Evolutionary conservation across 1,140 invertebrate genomes (phyloP), one percentile per base, ranked within the genome.

Genomic region (Globodera rostochiensis): DNA sequence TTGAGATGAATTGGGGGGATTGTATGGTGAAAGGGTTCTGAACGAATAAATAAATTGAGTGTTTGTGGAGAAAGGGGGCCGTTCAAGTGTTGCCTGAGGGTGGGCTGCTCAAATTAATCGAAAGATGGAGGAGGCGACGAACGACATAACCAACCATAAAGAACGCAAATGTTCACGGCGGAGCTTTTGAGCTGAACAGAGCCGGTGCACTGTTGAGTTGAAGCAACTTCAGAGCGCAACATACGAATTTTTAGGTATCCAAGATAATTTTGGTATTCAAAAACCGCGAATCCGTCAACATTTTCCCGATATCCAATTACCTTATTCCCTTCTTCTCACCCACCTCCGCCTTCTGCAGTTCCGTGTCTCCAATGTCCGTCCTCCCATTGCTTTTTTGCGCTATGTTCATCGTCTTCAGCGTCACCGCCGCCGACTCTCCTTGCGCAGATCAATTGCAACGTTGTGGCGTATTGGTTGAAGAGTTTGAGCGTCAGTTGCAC

Each of bases 401-500:
- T 21, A 5, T 71, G 7, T 45, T 36, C 36, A 7, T 19, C 19
- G 13, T 5, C 19, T 64, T 2, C 19, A 19, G 15, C 21, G 66
- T 7, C 15, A 19, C 3, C 2, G 66, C 76, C 50, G 8, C 36
- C 19, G 50, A 84, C 8, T 86, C 86, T 19, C 84, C 86, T 4
- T 86, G 85, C 74, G 84, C 86, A 36, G 85, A 86, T 45, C 85
- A 86, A 74, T 53, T 82, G 13, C 85, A 86, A 45, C 66, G 80
- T 36, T 86, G 85, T 66, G 86, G 84, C 15, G 50, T 87, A 36
- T 13, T 86, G 0, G 80, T 86, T 19, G 85, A 86, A 73, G 85
- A 86, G 64, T 86, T 87, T 70, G 85, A 86, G 60, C 74, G 86
- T 60, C 85, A 86, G 74, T 81, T 86, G 69, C 86, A 86, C 21